Evolutionary conservation across 2,888 invertebrate species (phyloP).

Genomic region (Napeogenes sylphis): DNA sequence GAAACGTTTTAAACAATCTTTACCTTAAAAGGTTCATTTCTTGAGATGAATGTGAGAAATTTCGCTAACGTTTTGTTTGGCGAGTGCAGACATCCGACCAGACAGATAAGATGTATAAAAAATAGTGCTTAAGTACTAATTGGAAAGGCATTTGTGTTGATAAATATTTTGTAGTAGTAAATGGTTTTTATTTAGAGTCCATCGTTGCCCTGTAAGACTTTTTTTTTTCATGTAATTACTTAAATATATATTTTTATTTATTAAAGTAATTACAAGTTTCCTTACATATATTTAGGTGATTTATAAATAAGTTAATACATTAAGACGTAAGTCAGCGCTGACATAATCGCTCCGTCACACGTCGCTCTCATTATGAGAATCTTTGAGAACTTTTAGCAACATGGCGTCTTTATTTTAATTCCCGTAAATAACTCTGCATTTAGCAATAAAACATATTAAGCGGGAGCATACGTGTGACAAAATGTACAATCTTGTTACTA

Average conservation of each 20-base stretch:
- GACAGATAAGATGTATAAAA: neutral
- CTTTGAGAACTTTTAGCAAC: conserved; percentile 51
- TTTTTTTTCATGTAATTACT: too few species aligned
- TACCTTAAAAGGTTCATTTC: conserved; percentile 35
- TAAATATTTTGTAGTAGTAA: too few species aligned
- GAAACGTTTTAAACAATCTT: conserved; percentile 37
- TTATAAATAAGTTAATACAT: neutral
- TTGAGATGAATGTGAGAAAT: conserved; percentile 47
- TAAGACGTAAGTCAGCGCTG: conserved; percentile 14
- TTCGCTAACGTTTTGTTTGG: conserved; percentile 45
- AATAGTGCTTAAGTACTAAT: neutral
- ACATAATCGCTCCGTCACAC: conserved; percentile 39
- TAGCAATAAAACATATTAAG: conserved; percentile 50
- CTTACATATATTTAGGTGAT: too few species aligned
- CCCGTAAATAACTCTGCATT: conserved; percentile 45
- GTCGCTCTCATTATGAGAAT: conserved; percentile 52
- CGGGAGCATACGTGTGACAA: conserved; percentile 41
- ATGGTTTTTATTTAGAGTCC: too few species aligned
- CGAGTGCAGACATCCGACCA: conserved; percentile 16
- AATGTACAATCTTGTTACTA: conserved; percentile 22
- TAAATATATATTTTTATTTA: too few species aligned
- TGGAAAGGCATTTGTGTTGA: too few species aligned
- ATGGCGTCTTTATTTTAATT: conserved; percentile 56
- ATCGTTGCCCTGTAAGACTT: too few species aligned
- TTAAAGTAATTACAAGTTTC: too few species aligned